A percentile compares a stretch with the other conserved stretches of the same genome.
These are phyloP conservation scores for Cossypha dichroa DNA, from an alignment of 2,797 vertebrate genomes.

Conservation along the genomic window DNA sequence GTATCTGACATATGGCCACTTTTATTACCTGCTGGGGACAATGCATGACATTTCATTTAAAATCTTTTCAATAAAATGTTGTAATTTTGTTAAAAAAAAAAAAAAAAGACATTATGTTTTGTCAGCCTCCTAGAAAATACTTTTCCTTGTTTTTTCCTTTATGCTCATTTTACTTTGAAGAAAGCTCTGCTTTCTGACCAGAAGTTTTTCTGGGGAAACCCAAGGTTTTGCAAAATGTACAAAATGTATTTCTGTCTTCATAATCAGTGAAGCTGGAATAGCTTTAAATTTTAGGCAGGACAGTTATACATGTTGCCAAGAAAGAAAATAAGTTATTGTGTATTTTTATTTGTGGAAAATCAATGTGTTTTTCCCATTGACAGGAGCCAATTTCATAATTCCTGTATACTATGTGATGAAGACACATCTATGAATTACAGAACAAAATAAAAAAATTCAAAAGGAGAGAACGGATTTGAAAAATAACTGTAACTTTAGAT, in stretches of 20 bases:
- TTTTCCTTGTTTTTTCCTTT: background rate
- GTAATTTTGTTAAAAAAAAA: background rate
- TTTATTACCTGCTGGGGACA: background rate
- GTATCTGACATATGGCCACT: background rate
- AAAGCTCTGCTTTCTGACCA: background rate
- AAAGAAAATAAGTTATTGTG: background rate
- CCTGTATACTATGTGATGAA: background rate
- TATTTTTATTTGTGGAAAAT: slow-evolving; percentile 29
- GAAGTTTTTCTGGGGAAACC: background rate
- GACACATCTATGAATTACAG: background rate
- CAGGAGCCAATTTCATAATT: background rate
- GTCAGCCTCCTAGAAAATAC: background rate
- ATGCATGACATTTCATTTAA: background rate
- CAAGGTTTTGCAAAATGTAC: background rate
- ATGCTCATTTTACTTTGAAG: background rate
- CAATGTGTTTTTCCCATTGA: background rate
- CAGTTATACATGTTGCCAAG: background rate
- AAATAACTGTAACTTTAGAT: slow-evolving; percentile 35
- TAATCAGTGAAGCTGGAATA: background rate
- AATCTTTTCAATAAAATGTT: background rate
- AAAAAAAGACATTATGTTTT: background rate
- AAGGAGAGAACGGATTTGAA: background rate
- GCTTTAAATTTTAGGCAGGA: background rate
- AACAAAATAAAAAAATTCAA: slow-evolving; percentile 34
- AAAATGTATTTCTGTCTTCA: background rate